A percentile compares a stretch with the other conserved stretches of the same genome.
Conservation (phyloP, 1,140 invertebrate species). For the Conus betulinus region DNA sequence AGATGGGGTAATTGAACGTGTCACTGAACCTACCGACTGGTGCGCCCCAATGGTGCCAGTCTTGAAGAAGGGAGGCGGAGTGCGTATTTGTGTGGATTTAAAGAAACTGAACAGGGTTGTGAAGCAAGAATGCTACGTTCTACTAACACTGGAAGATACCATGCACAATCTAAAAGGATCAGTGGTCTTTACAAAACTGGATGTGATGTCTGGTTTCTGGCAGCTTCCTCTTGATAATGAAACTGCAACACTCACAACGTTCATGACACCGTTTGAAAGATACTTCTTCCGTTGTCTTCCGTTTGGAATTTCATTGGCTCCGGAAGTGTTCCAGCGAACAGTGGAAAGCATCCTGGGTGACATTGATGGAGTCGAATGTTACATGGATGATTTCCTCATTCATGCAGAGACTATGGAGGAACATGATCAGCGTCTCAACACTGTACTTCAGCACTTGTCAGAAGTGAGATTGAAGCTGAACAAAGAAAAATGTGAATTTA, state of each 20-base stretch:
- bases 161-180: background rate
- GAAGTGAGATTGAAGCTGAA: constrained; percentile 58
- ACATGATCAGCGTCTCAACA: constrained; percentile 31
- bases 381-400: constrained; percentile 37
- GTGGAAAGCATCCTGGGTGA: background rate
- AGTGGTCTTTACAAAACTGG: constrained; percentile 37
- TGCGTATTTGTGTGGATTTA: no score
- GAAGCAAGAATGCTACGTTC: no score
- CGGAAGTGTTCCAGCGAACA: constrained; percentile 22
- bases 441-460: background rate
- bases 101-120: no score
- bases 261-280: constrained; percentile 66
- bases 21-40: constrained; percentile 18
- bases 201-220: constrained; percentile 43
- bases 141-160: no score
- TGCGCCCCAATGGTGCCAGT: background rate
- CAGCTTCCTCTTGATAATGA: constrained; percentile 44
- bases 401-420: constrained; percentile 28
- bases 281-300: constrained; percentile 68
- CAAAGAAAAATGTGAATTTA: constrained; percentile 77
- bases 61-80: background rate
- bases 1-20: constrained; percentile 4
- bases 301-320: constrained; percentile 68
- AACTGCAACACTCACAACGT: constrained; percentile 51
- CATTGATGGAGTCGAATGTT: constrained; percentile 29